Evolutionary conservation across 2,113 vertebrate species (phyloP).

Genomic region (Carollia perspicillata): DNA sequence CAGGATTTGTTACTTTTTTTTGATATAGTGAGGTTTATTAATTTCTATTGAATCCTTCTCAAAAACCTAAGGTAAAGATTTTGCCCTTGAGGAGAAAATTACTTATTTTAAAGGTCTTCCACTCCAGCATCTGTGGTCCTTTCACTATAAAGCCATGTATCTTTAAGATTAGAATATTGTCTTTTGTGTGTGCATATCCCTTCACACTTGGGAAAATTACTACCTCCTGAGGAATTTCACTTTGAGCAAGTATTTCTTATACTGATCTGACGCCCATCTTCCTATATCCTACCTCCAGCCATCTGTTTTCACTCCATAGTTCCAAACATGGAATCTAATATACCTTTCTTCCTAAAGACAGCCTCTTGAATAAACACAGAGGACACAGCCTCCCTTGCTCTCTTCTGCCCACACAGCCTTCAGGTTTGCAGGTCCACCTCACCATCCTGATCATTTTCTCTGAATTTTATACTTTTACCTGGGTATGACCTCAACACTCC

Average conservation of each 20-base stretch:
- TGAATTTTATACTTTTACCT: neutral
- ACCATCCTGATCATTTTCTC: neutral
- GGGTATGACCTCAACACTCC: neutral
- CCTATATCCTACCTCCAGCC: neutral
- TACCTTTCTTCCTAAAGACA: neutral
- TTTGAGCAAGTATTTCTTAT: constrained; percentile 3
- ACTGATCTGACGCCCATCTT: neutral
- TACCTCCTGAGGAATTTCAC: neutral
- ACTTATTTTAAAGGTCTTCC: neutral
- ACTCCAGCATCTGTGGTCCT: neutral
- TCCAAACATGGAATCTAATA: neutral
- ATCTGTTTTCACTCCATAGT: neutral
- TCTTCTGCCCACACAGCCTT: neutral
- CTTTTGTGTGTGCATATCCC: neutral
- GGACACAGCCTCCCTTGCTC: neutral
- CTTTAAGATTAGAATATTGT: neutral
- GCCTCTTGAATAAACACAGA: neutral
- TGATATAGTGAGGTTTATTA: neutral
- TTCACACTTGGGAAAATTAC: neutral
- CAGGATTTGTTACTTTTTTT: neutral
- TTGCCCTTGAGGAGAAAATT: neutral
- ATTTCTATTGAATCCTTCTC: neutral
- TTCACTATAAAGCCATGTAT: neutral
- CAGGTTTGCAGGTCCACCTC: neutral
- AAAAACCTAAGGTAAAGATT: neutral